phyloP scores from a whole-genome alignment of 2,797 vertebrate species.

The Sternotherus odoratus region DNA sequence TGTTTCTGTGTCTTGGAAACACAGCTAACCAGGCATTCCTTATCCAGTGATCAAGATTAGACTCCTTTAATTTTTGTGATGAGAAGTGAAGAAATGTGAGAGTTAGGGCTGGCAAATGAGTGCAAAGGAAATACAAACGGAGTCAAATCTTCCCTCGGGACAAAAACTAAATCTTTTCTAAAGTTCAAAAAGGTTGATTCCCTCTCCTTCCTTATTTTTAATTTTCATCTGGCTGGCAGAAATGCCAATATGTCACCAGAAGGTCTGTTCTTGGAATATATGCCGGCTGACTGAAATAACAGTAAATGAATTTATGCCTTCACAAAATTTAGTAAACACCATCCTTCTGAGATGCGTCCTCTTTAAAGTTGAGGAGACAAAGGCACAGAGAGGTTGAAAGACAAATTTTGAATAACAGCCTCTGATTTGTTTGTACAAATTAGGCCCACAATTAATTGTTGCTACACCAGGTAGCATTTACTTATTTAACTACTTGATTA shows the following conservation, averaged over 20 bases:
- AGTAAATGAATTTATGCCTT: background rate
- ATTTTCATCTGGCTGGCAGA: slow-evolving; percentile 7
- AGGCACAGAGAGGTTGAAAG: background rate
- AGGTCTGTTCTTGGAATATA: background rate
- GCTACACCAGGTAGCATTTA: background rate
- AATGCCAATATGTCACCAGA: background rate
- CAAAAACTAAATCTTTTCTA: slow-evolving; percentile 10
- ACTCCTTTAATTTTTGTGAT: slow-evolving; percentile 30
- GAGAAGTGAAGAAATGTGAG: slow-evolving; percentile 38
- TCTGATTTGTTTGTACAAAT: background rate
- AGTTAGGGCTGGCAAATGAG: background rate
- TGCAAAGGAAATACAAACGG: background rate
- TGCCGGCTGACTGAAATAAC: background rate
- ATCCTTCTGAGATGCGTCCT: background rate
- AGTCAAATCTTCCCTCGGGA: slow-evolving; percentile 36
- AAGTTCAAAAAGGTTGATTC: background rate
- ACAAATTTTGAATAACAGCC: background rate
- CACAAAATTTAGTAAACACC: background rate
- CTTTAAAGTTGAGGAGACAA: background rate
- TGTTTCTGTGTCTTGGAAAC: slow-evolving; percentile 67
- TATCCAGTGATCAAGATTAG: slow-evolving; percentile 33
- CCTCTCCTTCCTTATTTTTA: slow-evolving; percentile 8
- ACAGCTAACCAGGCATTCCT: slow-evolving; percentile 58
- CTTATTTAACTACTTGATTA: background rate
- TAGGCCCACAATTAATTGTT: background rate